Base-by-base conservation (phyloP, 2,888 invertebrate species). In the Xylota segnis region DNA sequence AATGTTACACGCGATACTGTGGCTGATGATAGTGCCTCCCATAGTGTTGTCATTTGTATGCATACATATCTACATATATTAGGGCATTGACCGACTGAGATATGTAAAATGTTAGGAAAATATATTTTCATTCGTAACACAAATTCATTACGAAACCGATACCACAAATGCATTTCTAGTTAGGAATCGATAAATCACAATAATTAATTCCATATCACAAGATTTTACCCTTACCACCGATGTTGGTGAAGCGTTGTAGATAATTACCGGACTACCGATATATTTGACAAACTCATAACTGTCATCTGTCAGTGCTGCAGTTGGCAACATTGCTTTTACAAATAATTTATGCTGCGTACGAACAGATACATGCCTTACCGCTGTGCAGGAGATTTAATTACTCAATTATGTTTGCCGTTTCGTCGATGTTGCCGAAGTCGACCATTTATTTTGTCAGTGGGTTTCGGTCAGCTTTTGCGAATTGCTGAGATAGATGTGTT, bases 71-170 rank as follows among this genome's bases (percentile, higher is more conserved):
- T n/a, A n/a, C n/a, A n/a, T n/a, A n/a, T n/a, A n/a, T 23, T 32
- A 14, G 58, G 47, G 9, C 59, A 43, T 32, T 77, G 61, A 45
- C 32, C 40, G 52, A 72, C 50, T 56, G 27, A 65, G 37, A 2
- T 14, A n/a, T n/a, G n/a, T n/a, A 23, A 18, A 16, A 45, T 16
- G 7, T 18, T 45, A 14, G 27, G 18, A 47, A n/a, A 9, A 29
- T 14, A 43, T 61, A 5, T 7, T 58, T 7, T 34, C 34, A 52
- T 52, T 66, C 66, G 27, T 18, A 66, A 27, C 52, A 40, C 52
- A 43, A 45, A 52, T 45, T 54, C 10, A 45, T 70, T 40, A 27
- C 43, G 43, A 77, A 77, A 70, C 16, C 29, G 68, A 37, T 43
- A 9, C 5, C 14, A 32, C 32, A 63, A 18, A 54, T 34, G 10